These are phyloP conservation scores for Pogonognathellus flavescens DNA, from an alignment of 1,140 invertebrate genomes.

Conservation along the genomic window DNA sequence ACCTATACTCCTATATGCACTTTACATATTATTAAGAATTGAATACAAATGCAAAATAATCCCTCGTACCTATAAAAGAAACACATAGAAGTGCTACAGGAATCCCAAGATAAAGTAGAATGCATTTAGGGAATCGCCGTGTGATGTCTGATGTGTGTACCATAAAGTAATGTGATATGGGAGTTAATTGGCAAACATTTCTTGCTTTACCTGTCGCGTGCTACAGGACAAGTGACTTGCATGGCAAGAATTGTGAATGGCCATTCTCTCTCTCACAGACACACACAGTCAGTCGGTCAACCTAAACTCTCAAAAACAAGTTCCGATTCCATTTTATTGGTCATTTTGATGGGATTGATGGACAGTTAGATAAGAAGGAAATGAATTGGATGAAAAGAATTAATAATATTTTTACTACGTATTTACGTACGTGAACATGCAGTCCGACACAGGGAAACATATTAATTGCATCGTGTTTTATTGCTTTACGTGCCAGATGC, in stretches of 20 bases:
- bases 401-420: conserved; percentile 25
- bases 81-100: background rate
- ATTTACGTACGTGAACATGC: conserved; percentile 12
- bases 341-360: conserved; percentile 41
- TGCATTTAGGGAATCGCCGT: background rate
- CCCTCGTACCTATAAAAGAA: background rate
- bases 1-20: too few relatives aligned
- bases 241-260: background rate
- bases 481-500: too few relatives aligned
- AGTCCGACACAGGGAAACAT: background rate
- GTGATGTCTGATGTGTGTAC: background rate
- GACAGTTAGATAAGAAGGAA: conserved; percentile 43
- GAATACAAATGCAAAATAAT: background rate
- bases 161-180: conserved; percentile 15
- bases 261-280: background rate
- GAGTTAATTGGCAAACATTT: conserved; percentile 30
- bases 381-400: conserved; percentile 33
- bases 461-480: too few relatives aligned
- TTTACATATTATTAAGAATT: too few relatives aligned
- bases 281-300: background rate
- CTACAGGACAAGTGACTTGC: background rate
- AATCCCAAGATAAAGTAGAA: background rate
- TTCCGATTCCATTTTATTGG: conserved; percentile 45
- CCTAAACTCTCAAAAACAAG: conserved; percentile 15
- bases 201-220: conserved; percentile 10